A percentile compares a stretch with the other conserved stretches of the same genome.
phyloP scores from a whole-genome alignment of 2,888 invertebrate species.

The Exephanes ischioxanthus region DNA sequence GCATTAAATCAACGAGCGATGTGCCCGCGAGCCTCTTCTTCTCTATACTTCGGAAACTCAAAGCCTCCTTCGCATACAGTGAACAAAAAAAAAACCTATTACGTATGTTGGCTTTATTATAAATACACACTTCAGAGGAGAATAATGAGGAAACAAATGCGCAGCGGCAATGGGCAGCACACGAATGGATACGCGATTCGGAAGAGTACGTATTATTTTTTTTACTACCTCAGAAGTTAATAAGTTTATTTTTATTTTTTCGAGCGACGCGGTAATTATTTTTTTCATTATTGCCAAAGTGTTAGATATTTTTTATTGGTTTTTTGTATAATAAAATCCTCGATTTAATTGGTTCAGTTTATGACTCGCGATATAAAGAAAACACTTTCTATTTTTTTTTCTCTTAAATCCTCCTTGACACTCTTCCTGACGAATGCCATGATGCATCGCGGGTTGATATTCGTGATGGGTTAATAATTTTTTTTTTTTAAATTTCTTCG shows the following conservation, averaged over 20 bases:
- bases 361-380: neutral
- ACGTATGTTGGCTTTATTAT: constrained; percentile 27
- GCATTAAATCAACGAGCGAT: constrained; percentile 48
- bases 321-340: neutral
- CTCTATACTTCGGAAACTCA: constrained; percentile 26
- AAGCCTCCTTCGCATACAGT: constrained; percentile 39
- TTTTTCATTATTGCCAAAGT: neutral
- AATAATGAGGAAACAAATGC: constrained; percentile 23
- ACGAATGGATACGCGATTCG: constrained; percentile 62
- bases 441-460: neutral
- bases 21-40: constrained; percentile 30
- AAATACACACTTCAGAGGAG: constrained; percentile 24
- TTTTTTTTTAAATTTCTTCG: neutral
- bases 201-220: constrained; percentile 42
- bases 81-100: constrained; percentile 19
- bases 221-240: neutral
- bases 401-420: neutral
- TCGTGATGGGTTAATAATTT: neutral
- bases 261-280: neutral
- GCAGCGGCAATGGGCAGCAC: constrained; percentile 30
- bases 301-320: neutral
- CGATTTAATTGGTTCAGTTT: neutral
- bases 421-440: neutral
- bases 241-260: neutral
- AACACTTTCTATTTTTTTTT: neutral